These are phyloP conservation scores for Tamias sibiricus DNA, from an alignment of 2,113 vertebrate species.

Conservation along the genomic window DNA sequence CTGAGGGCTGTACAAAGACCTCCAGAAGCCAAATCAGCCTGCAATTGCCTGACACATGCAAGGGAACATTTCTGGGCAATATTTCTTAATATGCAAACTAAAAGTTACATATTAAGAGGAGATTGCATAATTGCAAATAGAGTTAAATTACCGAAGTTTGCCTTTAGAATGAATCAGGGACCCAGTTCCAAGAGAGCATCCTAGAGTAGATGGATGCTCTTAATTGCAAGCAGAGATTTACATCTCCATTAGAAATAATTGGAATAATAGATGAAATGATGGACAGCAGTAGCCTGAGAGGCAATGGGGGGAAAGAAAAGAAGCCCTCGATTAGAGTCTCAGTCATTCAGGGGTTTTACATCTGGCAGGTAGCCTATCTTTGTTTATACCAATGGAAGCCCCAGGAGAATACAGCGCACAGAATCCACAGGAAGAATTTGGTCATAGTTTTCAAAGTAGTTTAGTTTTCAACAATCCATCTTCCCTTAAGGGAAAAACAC, in stretches of 20 bases:
- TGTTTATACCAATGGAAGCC: constrained; percentile 42
- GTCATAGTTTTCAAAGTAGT: constrained; percentile 72
- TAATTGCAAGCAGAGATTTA: background rate
- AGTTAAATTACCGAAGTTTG: background rate
- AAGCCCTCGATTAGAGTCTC: background rate
- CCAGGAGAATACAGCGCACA: background rate
- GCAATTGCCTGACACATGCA: background rate
- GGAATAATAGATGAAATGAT: background rate
- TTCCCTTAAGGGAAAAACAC: constrained; percentile 75
- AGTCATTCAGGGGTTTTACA: background rate
- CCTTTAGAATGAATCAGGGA: background rate
- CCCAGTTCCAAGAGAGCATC: background rate
- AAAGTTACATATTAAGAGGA: background rate
- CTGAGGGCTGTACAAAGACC: background rate
- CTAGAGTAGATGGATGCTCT: background rate
- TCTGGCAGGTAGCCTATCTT: constrained; percentile 46
- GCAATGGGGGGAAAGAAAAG: background rate
- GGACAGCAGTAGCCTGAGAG: background rate
- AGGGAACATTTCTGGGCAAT: background rate
- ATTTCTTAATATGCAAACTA: background rate
- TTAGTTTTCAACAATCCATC: constrained; percentile 68
- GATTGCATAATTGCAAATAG: background rate
- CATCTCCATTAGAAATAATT: constrained; percentile 1
- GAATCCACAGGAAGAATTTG: constrained; percentile 71
- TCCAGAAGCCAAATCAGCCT: background rate